Conservation (phyloP, 2,797 vertebrate genomes). For the Lepilemur septentrionalis region DNA sequence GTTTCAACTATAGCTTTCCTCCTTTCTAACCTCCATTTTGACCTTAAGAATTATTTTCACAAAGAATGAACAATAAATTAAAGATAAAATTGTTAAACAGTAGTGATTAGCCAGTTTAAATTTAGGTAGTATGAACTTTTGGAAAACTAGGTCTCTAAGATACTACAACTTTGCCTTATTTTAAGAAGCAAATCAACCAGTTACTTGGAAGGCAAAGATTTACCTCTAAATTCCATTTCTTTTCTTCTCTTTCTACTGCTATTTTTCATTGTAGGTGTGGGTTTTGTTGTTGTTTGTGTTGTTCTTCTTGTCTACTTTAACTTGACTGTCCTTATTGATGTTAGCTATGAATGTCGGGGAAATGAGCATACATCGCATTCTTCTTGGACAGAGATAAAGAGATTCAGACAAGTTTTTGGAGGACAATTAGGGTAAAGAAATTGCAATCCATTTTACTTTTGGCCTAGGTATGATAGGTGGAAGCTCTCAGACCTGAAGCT, state of each 20-base stretch:
- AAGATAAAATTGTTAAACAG: neutral
- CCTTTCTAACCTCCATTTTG: neutral
- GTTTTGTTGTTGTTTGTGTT: neutral
- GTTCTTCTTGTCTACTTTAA: neutral
- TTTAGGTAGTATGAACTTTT: conserved; percentile 48
- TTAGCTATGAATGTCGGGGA: neutral
- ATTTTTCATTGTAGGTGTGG: neutral
- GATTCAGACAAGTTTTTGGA: neutral
- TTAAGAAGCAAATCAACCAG: conserved; percentile 30
- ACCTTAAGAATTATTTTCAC: conserved; percentile 5
- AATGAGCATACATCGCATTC: neutral
- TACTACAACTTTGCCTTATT: conserved; percentile 12
- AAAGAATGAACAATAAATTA: neutral
- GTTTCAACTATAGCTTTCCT: neutral
- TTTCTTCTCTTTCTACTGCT: neutral
- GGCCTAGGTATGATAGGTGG: neutral
- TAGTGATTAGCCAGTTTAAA: conserved; percentile 40
- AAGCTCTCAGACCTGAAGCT: neutral
- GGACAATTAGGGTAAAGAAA: neutral
- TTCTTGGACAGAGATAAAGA: neutral
- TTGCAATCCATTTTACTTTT: neutral
- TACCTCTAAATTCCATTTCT: neutral
- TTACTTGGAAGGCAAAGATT: neutral
- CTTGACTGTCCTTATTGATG: neutral
- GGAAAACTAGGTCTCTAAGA: conserved; percentile 37